phyloP scores from a whole-genome alignment of 2,113 vertebrate genomes.

The Parus major region DNA sequence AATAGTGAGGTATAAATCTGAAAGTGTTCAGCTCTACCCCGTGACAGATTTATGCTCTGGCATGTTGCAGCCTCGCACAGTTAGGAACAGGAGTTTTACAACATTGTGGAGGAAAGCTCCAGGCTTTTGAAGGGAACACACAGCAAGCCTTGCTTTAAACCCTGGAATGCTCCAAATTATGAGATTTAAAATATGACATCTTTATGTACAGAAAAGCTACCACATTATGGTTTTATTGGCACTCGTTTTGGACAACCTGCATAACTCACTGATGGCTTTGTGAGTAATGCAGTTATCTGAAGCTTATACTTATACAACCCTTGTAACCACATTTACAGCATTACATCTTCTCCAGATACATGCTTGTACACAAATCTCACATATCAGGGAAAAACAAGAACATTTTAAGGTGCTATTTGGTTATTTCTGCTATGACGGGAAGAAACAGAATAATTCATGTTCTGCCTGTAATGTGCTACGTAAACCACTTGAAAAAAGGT shows the following conservation, averaged over 20 bases:
- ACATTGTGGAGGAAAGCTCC: conserved; percentile 39
- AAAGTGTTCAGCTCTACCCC: conserved; percentile 23
- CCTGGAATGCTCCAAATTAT: conserved; percentile 50
- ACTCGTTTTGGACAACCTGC: conserved; percentile 66
- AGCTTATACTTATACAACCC: conserved; percentile 7
- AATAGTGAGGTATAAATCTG: conserved; percentile 58
- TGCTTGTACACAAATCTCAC: neutral
- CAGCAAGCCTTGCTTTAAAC: conserved; percentile 39
- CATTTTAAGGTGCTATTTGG: neutral
- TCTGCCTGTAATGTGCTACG: rapidly evolving
- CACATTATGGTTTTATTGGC: conserved; percentile 68
- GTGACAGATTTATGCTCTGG: conserved; percentile 57
- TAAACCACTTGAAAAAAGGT: neutral
- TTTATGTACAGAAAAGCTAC: conserved; percentile 71
- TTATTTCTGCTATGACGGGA: neutral
- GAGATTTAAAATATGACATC: conserved; percentile 66
- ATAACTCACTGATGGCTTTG: conserved; percentile 51
- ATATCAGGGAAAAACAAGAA: neutral
- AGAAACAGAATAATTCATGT: neutral
- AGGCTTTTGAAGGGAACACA: conserved; percentile 50
- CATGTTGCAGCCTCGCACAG: conserved; percentile 23
- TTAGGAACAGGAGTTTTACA: conserved; percentile 65
- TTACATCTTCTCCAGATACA: neutral
- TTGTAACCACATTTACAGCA: neutral
- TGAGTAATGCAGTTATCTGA: conserved; percentile 21